These are phyloP conservation scores for Buathra laborator DNA, from an alignment of 2,888 invertebrate species.

Conservation along the genomic window DNA sequence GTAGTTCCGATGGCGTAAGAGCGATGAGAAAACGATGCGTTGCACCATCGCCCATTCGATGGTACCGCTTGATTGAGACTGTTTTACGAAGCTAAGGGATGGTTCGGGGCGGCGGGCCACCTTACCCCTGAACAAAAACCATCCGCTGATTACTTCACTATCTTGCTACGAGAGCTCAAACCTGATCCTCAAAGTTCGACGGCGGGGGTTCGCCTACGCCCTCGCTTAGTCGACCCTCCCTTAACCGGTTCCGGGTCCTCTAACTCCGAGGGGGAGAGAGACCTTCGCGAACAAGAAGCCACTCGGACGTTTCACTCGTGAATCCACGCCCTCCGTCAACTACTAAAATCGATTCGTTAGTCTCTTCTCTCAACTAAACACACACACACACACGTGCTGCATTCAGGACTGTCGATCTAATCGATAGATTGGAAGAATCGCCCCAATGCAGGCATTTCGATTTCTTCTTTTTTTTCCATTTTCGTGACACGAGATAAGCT, in stretches of 20 bases:
- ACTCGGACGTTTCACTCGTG: constrained; percentile 40
- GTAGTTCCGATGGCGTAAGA: background rate
- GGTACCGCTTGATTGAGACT: constrained; percentile 78
- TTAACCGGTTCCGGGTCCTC: constrained; percentile 25
- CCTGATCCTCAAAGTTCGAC: constrained; percentile 66
- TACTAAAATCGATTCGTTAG: constrained; percentile 74
- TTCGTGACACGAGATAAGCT: background rate
- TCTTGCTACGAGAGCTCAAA: constrained; percentile 71
- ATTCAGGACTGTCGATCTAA: background rate
- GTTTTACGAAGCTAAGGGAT: constrained; percentile 73
- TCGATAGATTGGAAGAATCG: background rate
- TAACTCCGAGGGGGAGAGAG: background rate
- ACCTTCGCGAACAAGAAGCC: constrained; percentile 44
- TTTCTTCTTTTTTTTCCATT: background rate
- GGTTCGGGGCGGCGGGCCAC: constrained; percentile 41
- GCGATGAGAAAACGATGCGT: constrained; percentile 46
- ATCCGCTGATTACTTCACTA: constrained; percentile 78
- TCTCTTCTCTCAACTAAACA: constrained; percentile 51
- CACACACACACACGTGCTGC: background rate
- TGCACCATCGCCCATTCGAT: constrained; percentile 63
- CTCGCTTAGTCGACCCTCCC: constrained; percentile 62
- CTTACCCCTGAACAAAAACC: constrained; percentile 73
- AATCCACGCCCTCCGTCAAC: constrained; percentile 58
- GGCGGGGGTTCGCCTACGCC: constrained; percentile 68
- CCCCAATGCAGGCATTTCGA: background rate